Conservation (phyloP, 2,888 invertebrate genomes). For the Noctua comes region DNA sequence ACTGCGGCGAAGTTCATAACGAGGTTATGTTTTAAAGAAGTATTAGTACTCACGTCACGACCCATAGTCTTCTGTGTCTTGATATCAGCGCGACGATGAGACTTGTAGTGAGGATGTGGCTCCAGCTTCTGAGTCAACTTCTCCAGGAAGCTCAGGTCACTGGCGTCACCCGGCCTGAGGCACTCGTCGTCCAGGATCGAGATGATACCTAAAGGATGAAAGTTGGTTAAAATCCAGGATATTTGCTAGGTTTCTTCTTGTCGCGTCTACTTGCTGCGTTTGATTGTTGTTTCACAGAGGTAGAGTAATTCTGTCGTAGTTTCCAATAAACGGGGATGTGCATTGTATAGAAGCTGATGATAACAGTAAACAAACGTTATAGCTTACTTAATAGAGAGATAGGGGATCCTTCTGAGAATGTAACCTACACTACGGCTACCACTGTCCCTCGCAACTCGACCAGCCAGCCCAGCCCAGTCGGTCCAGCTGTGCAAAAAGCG, state of each 20-base stretch:
- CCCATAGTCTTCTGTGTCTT: conserved; percentile 96
- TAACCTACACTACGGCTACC: not conserved
- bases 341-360: not conserved
- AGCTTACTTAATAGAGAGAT: not conserved
- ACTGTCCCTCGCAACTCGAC: too few species aligned
- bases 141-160: conserved; percentile 94
- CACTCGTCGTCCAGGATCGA: conserved; percentile 97
- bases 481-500: too few species aligned
- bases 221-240: not conserved
- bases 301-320: too few species aligned
- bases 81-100: conserved; percentile 94
- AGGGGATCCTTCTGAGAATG: not conserved
- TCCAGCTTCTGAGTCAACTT: conserved; percentile 94
- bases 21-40: not conserved
- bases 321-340: not conserved
- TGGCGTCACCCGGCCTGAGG: conserved; percentile 96
- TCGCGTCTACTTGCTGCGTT: not conserved
- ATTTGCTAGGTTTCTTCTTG: not conserved
- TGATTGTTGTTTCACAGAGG: not conserved
- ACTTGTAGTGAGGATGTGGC: conserved; percentile 95
- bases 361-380: conserved; percentile 1
- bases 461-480: too few species aligned
- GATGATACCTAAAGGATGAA: conserved; percentile 92
- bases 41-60: conserved; percentile 92
- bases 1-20: not conserved